These are phyloP conservation scores for Fukomys damarensis DNA, from an alignment of 2,113 vertebrate genomes.

Conservation along the genomic window DNA sequence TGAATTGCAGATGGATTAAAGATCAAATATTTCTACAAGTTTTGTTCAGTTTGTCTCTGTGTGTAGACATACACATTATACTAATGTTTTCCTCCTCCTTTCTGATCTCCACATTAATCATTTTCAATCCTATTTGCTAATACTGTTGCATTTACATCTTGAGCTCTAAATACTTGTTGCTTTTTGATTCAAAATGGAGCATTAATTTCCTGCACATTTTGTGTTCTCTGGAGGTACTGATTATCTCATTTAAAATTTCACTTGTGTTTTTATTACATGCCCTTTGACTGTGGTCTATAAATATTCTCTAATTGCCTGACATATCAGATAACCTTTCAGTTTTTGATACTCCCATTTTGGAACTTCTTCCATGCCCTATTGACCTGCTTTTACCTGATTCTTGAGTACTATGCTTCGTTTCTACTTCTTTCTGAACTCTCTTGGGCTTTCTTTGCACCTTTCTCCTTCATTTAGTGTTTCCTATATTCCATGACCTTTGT, in stretches of 20 bases:
- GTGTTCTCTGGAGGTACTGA: background rate
- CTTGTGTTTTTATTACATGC: background rate
- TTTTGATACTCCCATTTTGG: background rate
- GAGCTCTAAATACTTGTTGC: background rate
- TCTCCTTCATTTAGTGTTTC: background rate
- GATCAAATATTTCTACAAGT: background rate
- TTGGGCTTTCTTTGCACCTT: background rate
- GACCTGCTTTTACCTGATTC: background rate
- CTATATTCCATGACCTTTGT: background rate
- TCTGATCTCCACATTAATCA: background rate
- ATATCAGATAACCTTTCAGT: background rate
- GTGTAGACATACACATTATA: too few species aligned
- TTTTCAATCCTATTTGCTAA: background rate
- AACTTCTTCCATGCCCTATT: background rate
- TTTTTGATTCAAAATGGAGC: background rate
- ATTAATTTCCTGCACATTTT: background rate
- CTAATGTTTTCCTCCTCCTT: background rate
- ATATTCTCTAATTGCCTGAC: background rate
- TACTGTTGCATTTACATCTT: background rate
- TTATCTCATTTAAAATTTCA: background rate
- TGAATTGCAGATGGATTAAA: background rate
- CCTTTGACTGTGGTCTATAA: background rate
- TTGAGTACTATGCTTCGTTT: background rate
- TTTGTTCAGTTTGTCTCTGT: background rate
- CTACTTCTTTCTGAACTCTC: background rate